Conservation (phyloP, 1,140 invertebrate species). For the Nomia melanderi region DNA sequence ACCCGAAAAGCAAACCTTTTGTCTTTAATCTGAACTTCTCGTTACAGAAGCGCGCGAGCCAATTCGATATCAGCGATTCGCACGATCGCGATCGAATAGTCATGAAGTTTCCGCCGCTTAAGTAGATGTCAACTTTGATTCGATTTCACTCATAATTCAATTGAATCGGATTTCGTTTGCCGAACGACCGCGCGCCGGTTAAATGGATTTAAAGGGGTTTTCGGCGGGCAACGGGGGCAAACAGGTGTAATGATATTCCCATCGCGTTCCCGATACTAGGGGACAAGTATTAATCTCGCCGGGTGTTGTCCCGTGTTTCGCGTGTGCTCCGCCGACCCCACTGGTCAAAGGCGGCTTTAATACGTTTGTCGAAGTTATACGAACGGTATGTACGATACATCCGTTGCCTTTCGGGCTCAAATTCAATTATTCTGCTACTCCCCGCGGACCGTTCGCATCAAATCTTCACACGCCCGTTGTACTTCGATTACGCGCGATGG, state of each 20-base stretch:
- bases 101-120: no score
- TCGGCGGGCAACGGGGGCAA: background rate
- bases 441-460: background rate
- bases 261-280: background rate
- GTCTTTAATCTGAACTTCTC: no score
- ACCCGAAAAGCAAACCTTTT: no score
- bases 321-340: background rate
- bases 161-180: no score
- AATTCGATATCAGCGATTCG: no score
- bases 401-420: background rate
- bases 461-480: background rate
- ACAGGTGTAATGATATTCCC: background rate
- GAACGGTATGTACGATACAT: background rate
- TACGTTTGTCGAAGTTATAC: background rate
- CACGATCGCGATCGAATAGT: no score
- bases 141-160: no score
- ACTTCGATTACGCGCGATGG: background rate
- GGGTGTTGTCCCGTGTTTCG: background rate
- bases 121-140: no score
- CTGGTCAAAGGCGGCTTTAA: background rate
- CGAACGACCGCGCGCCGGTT: no score
- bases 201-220: background rate
- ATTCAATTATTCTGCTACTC: slow-evolving; percentile 2
- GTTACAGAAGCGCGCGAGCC: no score
- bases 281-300: background rate